A percentile compares a stretch with the other conserved stretches of the same genome.
Evolutionary conservation across 2,888 invertebrate species (phyloP).

Genomic region (Iselma pallidipennis): DNA sequence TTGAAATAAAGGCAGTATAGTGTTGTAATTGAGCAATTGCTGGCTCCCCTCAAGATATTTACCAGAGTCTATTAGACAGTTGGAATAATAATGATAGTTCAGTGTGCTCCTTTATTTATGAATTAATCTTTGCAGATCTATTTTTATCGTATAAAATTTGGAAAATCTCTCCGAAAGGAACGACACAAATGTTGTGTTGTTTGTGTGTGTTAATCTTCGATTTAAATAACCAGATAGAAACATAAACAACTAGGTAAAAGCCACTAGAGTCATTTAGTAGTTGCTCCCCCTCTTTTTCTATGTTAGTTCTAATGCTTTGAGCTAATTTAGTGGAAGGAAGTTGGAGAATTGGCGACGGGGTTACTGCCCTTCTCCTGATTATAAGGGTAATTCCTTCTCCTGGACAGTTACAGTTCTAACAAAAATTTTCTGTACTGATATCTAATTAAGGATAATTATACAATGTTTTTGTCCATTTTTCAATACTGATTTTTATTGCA

Average conservation of each 20-base stretch:
- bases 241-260: not conserved
- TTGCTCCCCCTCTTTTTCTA: not conserved
- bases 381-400: not conserved
- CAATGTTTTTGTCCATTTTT: not conserved
- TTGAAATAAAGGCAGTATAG: not conserved
- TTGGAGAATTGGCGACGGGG: not conserved
- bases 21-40: not conserved
- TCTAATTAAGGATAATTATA: too few relatives aligned
- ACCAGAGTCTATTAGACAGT: not conserved
- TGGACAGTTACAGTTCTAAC: not conserved
- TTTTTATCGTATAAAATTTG: conserved; percentile 4
- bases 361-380: not conserved
- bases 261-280: not conserved
- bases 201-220: too few relatives aligned
- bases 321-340: not conserved
- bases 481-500: not conserved
- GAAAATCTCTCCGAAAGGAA: not conserved
- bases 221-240: too few relatives aligned
- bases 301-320: not conserved
- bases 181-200: not conserved
- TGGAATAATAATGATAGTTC: not conserved
- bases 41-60: not conserved
- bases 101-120: not conserved
- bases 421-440: not conserved
- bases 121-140: not conserved